A percentile compares a stretch with the other conserved stretches of the same genome.
These are phyloP conservation scores for Oopsacas minuta DNA, from an alignment of 37 sponge, comb jelly and placozoan genomes.

Conservation along the genomic window DNA sequence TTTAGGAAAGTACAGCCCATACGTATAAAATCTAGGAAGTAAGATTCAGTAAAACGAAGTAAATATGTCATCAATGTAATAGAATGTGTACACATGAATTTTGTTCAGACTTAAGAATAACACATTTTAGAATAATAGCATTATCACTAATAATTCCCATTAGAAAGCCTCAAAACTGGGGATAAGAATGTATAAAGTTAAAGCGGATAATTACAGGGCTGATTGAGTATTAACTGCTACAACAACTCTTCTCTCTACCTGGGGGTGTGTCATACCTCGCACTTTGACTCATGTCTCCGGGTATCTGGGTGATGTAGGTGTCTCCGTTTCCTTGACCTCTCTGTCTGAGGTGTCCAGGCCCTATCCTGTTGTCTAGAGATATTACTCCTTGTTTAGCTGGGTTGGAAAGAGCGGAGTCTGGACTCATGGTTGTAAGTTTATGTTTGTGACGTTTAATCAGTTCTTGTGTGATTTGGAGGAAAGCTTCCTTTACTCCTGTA, in stretches of 20 bases:
- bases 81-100: not conserved
- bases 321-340: not conserved
- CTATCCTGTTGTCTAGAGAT: not conserved
- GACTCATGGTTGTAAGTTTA: slow-evolving; percentile 1
- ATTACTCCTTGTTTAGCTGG: not conserved
- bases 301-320: slow-evolving; percentile 13
- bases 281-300: slow-evolving; percentile 1
- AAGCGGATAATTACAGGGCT: not conserved
- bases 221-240: not conserved
- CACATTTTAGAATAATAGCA: not conserved
- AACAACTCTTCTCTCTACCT: not conserved
- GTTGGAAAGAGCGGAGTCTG: slow-evolving; percentile 1
- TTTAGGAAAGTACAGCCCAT: too few relatives aligned
- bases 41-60: not conserved
- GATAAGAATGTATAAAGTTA: slow-evolving; percentile 18
- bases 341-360: not conserved
- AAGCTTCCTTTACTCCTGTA: not conserved
- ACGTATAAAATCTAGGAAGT: not conserved
- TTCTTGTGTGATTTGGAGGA: not conserved
- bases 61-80: slow-evolving; percentile 1
- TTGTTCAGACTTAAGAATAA: not conserved
- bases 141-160: not conserved
- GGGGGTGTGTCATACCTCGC: not conserved
- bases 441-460: not conserved
- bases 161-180: slow-evolving; percentile 17